Evolutionary conservation across 2,113 vertebrate species (phyloP).

Genomic region (Embiotoca jacksoni): DNA sequence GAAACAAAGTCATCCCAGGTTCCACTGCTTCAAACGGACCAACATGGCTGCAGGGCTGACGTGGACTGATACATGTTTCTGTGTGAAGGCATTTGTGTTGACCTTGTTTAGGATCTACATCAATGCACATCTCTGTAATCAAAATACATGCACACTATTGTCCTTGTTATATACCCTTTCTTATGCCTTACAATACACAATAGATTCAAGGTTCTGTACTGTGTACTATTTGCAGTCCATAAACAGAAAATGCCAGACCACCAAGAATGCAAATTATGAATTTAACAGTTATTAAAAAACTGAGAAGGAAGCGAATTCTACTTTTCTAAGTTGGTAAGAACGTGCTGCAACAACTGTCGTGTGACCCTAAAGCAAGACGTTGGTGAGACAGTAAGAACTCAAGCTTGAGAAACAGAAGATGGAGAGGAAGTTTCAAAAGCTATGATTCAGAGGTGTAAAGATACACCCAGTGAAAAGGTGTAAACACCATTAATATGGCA

Average conservation of each 20-base stretch:
- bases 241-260: conserved; percentile 17
- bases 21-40: conserved; percentile 64
- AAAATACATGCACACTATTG: conserved; percentile 12
- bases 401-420: conserved; percentile 41
- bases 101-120: conserved; percentile 43
- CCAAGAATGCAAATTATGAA: neutral
- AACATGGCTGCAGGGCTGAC: conserved; percentile 52
- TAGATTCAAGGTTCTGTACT: neutral
- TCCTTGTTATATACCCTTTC: conserved; percentile 11
- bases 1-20: conserved; percentile 85
- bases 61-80: conserved; percentile 34
- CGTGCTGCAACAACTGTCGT: neutral
- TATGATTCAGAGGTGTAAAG: conserved; percentile 64
- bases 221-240: conserved; percentile 1
- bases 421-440: conserved; percentile 57
- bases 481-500: conserved; percentile 74
- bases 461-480: conserved; percentile 65
- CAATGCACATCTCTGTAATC: conserved; percentile 46
- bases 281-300: conserved; percentile 24
- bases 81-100: conserved; percentile 42
- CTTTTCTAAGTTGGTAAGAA: neutral
- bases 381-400: conserved; percentile 30
- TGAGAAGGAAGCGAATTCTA: conserved; percentile 13
- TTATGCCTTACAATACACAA: neutral
- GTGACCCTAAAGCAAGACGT: conserved; percentile 25